Conservation (phyloP, 1,140 invertebrate species). For the Ceratina japonica region DNA sequence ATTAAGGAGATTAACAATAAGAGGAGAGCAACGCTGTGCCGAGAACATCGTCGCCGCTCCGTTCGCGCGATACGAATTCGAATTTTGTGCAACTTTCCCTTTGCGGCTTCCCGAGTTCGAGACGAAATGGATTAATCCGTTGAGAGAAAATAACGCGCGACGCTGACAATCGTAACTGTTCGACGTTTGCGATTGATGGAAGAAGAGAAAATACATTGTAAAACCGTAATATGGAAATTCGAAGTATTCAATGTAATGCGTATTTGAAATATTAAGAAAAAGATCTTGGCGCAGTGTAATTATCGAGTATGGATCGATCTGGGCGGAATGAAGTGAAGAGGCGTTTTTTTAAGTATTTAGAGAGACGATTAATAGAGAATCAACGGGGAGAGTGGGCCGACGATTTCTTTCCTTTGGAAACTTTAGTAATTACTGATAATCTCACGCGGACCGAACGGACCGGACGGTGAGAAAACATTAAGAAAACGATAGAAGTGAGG, state of each 20-base stretch:
- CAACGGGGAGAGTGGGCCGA: constrained; percentile 35
- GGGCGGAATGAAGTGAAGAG: constrained; percentile 2
- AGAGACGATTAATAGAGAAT: constrained; percentile 45
- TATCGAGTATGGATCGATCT: too few relatives aligned
- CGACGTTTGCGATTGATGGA: too few relatives aligned
- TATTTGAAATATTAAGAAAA: too few relatives aligned
- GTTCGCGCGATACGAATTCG: not conserved
- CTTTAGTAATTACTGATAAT: constrained; percentile 60
- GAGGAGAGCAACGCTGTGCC: constrained; percentile 5
- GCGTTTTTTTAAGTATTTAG: constrained; percentile 17
- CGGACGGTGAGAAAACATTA: constrained; percentile 25
- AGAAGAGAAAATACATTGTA: too few relatives aligned
- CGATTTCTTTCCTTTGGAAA: constrained; percentile 43
- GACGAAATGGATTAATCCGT: not conserved
- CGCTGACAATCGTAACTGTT: not conserved
- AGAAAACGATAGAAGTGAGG: constrained; percentile 5
- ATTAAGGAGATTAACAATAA: constrained; percentile 29
- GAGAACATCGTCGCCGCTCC: not conserved
- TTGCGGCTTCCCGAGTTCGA: not conserved
- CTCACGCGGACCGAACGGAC: constrained; percentile 19
- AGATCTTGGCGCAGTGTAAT: too few relatives aligned
- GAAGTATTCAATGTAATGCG: too few relatives aligned
- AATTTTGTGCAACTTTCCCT: constrained; percentile 3
- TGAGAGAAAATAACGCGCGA: not conserved
- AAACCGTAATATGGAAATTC: too few relatives aligned